Percentiles rank a stretch among this genome's conserved stretches.
Evolutionary conservation across 2,888 invertebrate genomes (phyloP).

Genomic region (Melanotus villosus): DNA sequence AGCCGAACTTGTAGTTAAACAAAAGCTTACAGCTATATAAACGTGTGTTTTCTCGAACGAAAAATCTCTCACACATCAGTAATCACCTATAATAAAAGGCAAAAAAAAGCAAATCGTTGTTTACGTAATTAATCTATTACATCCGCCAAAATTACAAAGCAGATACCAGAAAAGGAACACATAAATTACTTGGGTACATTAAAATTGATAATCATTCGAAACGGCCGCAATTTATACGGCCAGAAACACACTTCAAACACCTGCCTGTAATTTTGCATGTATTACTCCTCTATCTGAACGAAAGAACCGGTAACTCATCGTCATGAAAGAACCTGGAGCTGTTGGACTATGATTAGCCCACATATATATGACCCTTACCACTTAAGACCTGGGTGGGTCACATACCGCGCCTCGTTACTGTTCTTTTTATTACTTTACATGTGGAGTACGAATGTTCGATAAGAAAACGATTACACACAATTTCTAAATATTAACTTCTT

Average conservation of each 20-base stretch:
- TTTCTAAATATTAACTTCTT: too few relatives aligned
- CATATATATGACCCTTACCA: conserved; percentile 39
- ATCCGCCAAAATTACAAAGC: conserved; percentile 14
- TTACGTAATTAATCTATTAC: conserved; percentile 25
- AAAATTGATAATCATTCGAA: conserved; percentile 21
- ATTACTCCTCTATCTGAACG: not conserved
- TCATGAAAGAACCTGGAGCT: conserved; percentile 32
- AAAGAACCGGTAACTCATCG: conserved; percentile 39
- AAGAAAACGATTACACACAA: too few relatives aligned
- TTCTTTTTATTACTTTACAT: conserved; percentile 22
- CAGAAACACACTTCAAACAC: conserved; percentile 12
- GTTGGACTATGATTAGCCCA: conserved; percentile 43
- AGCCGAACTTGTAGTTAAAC: too few relatives aligned
- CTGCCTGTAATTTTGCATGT: conserved; percentile 35
- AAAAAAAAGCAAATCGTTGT: not conserved
- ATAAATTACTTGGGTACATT: conserved; percentile 12
- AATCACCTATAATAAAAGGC: too few relatives aligned
- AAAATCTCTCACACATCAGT: too few relatives aligned
- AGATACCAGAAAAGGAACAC: conserved; percentile 7
- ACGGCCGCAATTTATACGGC: conserved; percentile 17
- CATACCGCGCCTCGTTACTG: conserved; percentile 28
- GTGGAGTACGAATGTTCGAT: conserved; percentile 29
- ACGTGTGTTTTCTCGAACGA: too few relatives aligned
- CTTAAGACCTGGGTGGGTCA: conserved; percentile 37
- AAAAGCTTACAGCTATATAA: too few relatives aligned